Evolutionary conservation across 2,797 vertebrate genomes (phyloP).

Genomic region (Mionectes olivaceus): DNA sequence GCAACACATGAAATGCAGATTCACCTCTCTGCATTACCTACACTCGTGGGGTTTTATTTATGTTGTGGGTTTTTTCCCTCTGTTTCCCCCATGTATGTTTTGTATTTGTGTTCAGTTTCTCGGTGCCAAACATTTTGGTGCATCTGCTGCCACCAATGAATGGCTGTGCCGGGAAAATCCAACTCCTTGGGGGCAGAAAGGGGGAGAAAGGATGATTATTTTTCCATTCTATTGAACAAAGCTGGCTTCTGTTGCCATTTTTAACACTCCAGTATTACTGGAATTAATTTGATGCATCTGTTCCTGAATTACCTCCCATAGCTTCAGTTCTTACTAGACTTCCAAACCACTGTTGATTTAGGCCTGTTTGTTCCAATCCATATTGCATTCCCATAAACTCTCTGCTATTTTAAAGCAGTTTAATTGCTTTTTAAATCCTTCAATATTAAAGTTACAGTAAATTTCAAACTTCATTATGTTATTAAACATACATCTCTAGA

Average conservation of each 20-base stretch:
- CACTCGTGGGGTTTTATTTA: neutral
- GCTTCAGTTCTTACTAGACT: constrained; percentile 36
- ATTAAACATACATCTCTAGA: neutral
- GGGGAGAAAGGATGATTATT: constrained; percentile 45
- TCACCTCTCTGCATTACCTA: neutral
- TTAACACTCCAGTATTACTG: constrained; percentile 61
- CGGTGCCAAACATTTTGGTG: constrained; percentile 20
- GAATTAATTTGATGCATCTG: constrained; percentile 70
- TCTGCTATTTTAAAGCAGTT: constrained; percentile 39
- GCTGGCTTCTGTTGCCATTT: constrained; percentile 64
- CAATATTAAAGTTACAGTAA: neutral
- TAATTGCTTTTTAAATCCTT: constrained; percentile 25
- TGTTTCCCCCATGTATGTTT: neutral
- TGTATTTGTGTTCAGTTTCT: constrained; percentile 7
- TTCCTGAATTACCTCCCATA: constrained; percentile 61
- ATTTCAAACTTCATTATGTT: constrained; percentile 17
- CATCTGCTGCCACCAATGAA: constrained; percentile 37
- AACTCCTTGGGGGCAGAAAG: neutral
- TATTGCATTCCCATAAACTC: constrained; percentile 33
- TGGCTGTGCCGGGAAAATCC: constrained; percentile 46
- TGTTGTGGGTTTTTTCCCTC: neutral
- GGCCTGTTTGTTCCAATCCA: constrained; percentile 42
- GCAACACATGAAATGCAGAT: neutral
- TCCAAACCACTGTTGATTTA: constrained; percentile 56
- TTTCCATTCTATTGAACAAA: constrained; percentile 66